Evolutionary conservation across 2,113 vertebrate genomes (phyloP), one percentile per base, ranked within the genome.

Genomic region (Mormyrus lacerda): DNA sequence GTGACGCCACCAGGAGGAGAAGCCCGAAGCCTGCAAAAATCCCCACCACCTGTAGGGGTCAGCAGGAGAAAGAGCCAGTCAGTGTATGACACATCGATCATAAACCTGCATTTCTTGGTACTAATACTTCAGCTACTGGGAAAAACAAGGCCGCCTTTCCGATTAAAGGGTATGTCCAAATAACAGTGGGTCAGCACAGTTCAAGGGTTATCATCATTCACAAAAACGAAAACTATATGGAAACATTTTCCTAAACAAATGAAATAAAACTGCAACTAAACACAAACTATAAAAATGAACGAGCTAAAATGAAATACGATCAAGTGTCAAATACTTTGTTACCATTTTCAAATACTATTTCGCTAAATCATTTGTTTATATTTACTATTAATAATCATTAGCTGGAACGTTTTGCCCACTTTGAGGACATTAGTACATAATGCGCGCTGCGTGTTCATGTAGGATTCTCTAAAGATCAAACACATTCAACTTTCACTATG

Each of bases 11-110:
- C 90, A 99, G 92, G 84, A 99, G 96, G 45, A 99, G 95, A 55
- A 99, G 97, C 91, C 98, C 98, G 27, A 99, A 99, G 53, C 98
- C 98, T 7, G 98, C 98, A 86, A 99, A 99, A 93, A 99, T 99
- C 85, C 98, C 98, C 89, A 99, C 98, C 1, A 99, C 98, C 98
- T 99, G 94, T 17, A 92, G 85, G 61, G 11, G 85, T 51, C 47
- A 6, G 6, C 73, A 17, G 5, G 24, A 48, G 4, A 76, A 45
- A 3, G 10, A 45, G 1, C 10, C 48, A 87, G 7, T 90, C 39
- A 89, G 0, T 73, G 73, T 42, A 0, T 3, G 31, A 79, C 73
- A 69, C 69, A 2, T 35, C 4, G 5, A 42, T 76, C 35, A 76
- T 19, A 42, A 79, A 79, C 35, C 73, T 19, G 69, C 1, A 39